These are phyloP conservation scores for Myiagra hebetior DNA, from an alignment of 2,113 vertebrate genomes.

Conservation along the genomic window DNA sequence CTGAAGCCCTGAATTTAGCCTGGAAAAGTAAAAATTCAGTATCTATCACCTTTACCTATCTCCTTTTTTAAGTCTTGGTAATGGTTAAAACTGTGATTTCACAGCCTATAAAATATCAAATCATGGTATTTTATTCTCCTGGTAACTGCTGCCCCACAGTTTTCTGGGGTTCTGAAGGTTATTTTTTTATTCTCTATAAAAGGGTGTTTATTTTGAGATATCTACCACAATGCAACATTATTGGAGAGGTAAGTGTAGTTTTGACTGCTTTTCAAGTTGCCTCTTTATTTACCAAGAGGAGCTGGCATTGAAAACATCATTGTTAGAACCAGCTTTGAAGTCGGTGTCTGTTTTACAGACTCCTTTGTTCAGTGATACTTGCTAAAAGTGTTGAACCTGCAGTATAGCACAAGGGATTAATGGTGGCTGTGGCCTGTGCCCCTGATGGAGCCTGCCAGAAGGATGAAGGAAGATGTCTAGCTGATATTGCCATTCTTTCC, in stretches of 20 bases:
- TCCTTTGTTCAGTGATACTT: background rate
- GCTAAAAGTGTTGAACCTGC: background rate
- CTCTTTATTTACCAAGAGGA: background rate
- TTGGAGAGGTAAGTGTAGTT: background rate
- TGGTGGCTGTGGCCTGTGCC: background rate
- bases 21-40: background rate
- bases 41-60: background rate
- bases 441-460: background rate
- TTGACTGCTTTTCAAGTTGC: background rate
- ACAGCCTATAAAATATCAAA: background rate
- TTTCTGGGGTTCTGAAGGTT: background rate
- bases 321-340: background rate
- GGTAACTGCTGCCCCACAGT: background rate
- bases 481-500: background rate
- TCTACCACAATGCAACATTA: background rate
- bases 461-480: background rate
- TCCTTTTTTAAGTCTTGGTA: background rate
- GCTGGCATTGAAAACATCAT: background rate
- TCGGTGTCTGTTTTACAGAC: background rate
- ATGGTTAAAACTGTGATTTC: background rate
- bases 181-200: background rate
- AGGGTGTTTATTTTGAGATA: background rate
- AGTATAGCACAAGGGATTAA: background rate
- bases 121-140: background rate
- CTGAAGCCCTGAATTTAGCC: background rate